Evolutionary conservation across 2,888 invertebrate genomes (phyloP).

Genomic region (Ceramica pisi): DNA sequence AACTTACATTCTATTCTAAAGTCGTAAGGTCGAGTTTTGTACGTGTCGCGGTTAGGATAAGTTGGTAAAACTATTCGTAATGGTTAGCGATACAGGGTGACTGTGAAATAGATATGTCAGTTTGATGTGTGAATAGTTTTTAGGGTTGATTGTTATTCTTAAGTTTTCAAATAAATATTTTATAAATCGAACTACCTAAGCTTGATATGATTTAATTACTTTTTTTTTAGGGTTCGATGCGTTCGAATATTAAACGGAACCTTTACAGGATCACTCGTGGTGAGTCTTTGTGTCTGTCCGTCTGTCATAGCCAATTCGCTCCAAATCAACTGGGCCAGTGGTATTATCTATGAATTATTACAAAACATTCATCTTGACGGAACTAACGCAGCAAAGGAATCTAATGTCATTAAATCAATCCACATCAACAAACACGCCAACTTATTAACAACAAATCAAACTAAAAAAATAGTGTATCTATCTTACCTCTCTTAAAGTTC

Average conservation of each 20-base stretch:
- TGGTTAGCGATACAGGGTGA: conserved; percentile 69
- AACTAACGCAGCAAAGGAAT: too few species aligned
- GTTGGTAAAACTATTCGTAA: conserved; percentile 70
- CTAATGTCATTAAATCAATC: background rate
- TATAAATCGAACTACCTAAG: too few species aligned
- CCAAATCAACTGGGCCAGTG: too few species aligned
- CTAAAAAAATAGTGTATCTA: background rate
- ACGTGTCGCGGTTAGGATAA: conserved; percentile 37
- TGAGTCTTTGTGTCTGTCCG: too few species aligned
- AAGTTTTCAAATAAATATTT: background rate
- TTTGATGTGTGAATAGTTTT: conserved; percentile 45
- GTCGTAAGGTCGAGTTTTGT: conserved; percentile 59
- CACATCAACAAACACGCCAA: background rate
- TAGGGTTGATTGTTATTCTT: conserved; percentile 5
- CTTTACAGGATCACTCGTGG: too few species aligned
- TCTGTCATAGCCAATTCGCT: too few species aligned
- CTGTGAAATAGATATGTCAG: conserved; percentile 67
- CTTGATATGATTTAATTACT: too few species aligned
- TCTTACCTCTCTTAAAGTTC: background rate
- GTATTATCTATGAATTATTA: too few species aligned
- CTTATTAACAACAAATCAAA: background rate
- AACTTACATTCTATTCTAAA: conserved; percentile 48
- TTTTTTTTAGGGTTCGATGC: too few species aligned
- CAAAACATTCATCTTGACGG: too few species aligned
- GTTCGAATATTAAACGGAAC: too few species aligned